phyloP scores from a whole-genome alignment of 2,888 invertebrate genomes.

The Sphinx pinastri region DNA sequence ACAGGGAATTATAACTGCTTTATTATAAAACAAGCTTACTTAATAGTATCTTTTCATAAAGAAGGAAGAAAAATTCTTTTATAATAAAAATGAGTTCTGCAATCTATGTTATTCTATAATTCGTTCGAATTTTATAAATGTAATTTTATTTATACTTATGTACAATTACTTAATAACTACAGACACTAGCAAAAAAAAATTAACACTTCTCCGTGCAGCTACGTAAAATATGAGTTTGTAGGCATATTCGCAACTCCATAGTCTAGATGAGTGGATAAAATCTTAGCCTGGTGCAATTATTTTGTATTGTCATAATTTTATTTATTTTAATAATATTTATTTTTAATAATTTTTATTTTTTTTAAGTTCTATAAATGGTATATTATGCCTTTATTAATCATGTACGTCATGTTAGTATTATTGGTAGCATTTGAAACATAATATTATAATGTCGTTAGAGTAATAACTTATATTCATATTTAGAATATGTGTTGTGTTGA shows the following conservation, averaged over 20 bases:
- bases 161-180: constrained; percentile 7
- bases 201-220: too few relatives aligned
- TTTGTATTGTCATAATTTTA: constrained; percentile 5
- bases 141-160: too few relatives aligned
- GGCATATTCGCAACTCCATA: neutral
- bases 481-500: constrained; percentile 12
- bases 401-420: constrained; percentile 10
- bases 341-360: neutral
- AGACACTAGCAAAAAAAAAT: too few relatives aligned
- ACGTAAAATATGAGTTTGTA: too few relatives aligned
- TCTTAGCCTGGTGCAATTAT: constrained; percentile 20
- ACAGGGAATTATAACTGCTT: too few relatives aligned
- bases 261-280: neutral
- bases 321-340: neutral
- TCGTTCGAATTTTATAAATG: too few relatives aligned
- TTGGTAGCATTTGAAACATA: constrained; percentile 25
- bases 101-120: neutral
- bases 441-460: constrained; percentile 23
- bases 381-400: constrained; percentile 1
- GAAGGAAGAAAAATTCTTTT: too few relatives aligned
- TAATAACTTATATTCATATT: constrained; percentile 20
- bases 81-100: neutral
- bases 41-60: too few relatives aligned
- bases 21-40: too few relatives aligned
- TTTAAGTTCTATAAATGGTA: neutral